Evolutionary conservation across 2,797 vertebrate species (phyloP).

Genomic region (Amblyopsis hoosieri): DNA sequence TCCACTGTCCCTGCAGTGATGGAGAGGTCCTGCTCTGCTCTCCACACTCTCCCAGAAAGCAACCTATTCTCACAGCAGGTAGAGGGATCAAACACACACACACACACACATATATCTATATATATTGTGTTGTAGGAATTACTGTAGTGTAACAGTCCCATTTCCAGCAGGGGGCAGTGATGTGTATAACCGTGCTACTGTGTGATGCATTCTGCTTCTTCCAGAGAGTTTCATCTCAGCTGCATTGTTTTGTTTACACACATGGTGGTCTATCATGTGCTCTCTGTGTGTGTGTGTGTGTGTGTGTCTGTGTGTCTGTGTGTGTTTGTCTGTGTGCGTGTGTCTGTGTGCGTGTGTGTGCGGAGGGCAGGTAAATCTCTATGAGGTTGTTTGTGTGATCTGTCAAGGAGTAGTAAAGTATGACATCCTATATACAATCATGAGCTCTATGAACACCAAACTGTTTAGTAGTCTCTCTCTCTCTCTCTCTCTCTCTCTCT

Average conservation of each 20-base stretch:
- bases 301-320: too few relatives aligned
- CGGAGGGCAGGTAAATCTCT: too few relatives aligned
- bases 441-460: too few relatives aligned
- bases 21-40: slow-evolving; percentile 34
- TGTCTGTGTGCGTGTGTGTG: too few relatives aligned
- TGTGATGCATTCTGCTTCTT: slow-evolving; percentile 8
- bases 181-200: slow-evolving; percentile 28
- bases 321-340: too few relatives aligned
- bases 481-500: too few relatives aligned
- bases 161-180: slow-evolving; percentile 19
- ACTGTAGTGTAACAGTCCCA: slow-evolving; percentile 12
- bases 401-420: too few relatives aligned
- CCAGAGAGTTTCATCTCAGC: slow-evolving; percentile 8
- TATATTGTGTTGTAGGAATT: too few relatives aligned
- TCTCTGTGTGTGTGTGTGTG: too few relatives aligned
- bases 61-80: slow-evolving; percentile 9
- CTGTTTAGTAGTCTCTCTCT: too few relatives aligned
- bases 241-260: slow-evolving; percentile 39
- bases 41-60: slow-evolving; percentile 28
- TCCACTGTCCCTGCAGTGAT: slow-evolving; percentile 51
- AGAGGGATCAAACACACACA: slow-evolving; percentile 1
- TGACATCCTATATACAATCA: too few relatives aligned
- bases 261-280: background rate
- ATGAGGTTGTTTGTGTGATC: too few relatives aligned
- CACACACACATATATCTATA: background rate